Evolutionary conservation across 2,797 vertebrate genomes (phyloP).

Genomic region (Diplodus sargus): DNA sequence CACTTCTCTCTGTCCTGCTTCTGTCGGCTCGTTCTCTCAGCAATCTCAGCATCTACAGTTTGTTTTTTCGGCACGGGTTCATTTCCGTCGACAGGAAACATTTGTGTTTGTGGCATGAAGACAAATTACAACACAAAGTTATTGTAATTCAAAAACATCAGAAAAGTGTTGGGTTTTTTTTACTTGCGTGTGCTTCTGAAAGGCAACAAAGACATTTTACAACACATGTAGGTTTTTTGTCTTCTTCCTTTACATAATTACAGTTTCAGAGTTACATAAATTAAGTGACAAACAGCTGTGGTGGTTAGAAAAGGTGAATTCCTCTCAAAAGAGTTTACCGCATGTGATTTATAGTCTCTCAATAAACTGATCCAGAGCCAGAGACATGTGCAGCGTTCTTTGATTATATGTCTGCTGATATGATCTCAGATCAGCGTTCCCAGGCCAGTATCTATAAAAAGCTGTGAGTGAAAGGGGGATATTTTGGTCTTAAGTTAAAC

Average conservation of each 20-base stretch:
- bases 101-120: conserved; percentile 5
- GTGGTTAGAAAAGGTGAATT: not conserved
- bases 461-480: not conserved
- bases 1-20: conserved; percentile 59
- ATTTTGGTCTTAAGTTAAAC: not conserved
- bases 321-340: not conserved
- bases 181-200: not conserved
- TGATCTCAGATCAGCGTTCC: conserved; percentile 12
- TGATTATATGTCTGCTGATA: not conserved
- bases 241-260: conserved; percentile 7
- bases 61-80: not conserved
- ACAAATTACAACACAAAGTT: not conserved
- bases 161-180: conserved; percentile 10
- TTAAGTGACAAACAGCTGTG: not conserved
- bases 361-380: not conserved
- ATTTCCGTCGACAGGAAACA: not conserved
- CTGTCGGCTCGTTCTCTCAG: not conserved
- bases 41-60: not conserved
- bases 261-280: conserved; percentile 10
- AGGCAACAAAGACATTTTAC: conserved; percentile 2
- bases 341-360: not conserved
- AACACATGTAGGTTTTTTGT: not conserved
- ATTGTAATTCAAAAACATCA: not conserved
- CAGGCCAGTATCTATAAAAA: not conserved
- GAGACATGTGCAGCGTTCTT: not conserved